Conservation (phyloP, 2,113 vertebrate species). For the Myrmecophaga tridactyla region DNA sequence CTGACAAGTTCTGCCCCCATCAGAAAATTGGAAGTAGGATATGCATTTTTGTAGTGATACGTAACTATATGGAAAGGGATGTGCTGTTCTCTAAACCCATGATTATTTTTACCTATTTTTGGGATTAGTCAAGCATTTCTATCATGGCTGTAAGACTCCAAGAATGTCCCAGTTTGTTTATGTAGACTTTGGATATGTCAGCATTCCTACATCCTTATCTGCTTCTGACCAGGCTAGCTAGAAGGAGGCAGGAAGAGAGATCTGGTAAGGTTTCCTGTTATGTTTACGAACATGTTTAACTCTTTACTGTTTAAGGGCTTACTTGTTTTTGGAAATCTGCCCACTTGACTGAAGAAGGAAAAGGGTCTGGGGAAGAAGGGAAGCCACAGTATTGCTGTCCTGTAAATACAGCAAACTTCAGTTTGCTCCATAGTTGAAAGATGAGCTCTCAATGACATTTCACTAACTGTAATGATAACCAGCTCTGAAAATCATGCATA, state of each 20-base stretch:
- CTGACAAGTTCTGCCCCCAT: neutral
- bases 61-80: neutral
- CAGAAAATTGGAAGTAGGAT: neutral
- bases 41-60: conserved; percentile 23
- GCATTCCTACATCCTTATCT: conserved; percentile 56
- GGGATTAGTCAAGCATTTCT: conserved; percentile 50
- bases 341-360: neutral
- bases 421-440: neutral
- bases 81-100: neutral
- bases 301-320: conserved; percentile 10
- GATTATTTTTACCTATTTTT: conserved; percentile 53
- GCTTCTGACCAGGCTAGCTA: conserved; percentile 48
- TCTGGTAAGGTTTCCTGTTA: conserved; percentile 65
- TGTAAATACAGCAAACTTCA: neutral
- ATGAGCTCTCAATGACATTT: neutral
- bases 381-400: neutral
- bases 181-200: conserved; percentile 2
- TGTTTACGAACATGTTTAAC: conserved; percentile 17
- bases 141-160: conserved; percentile 26
- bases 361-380: neutral
- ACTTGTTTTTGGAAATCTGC: conserved; percentile 28
- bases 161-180: conserved; percentile 65
- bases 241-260: conserved; percentile 66
- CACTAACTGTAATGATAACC: neutral
- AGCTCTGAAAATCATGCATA: neutral